These are phyloP conservation scores for Nesogale talazaci DNA, from an alignment of 2,113 vertebrate species.

Conservation along the genomic window DNA sequence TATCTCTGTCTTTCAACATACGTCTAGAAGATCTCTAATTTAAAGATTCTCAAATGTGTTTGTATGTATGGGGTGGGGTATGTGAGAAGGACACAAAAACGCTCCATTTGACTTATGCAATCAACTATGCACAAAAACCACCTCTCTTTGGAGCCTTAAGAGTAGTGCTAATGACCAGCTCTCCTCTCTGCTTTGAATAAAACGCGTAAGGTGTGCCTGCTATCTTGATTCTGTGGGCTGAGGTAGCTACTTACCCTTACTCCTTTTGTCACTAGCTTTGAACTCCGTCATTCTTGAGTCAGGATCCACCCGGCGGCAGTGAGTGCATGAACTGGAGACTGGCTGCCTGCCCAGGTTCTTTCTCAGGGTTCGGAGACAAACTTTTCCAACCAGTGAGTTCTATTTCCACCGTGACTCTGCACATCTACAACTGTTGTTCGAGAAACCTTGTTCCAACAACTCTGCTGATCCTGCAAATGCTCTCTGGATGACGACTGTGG, in stretches of 20 bases:
- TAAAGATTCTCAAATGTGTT: background rate
- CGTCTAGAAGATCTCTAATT: background rate
- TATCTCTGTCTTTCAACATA: background rate
- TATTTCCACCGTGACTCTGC: background rate
- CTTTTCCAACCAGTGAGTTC: background rate
- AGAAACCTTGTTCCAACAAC: too few species aligned
- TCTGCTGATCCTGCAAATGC: background rate
- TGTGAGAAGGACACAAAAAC: background rate
- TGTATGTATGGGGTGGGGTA: background rate
- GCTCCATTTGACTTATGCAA: background rate
- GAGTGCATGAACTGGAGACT: background rate
- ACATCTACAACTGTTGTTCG: background rate
- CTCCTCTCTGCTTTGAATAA: background rate
- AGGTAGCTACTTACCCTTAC: too few species aligned
- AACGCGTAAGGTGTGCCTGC: background rate
- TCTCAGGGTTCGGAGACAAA: background rate
- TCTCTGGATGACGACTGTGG: background rate
- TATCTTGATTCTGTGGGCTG: too few species aligned
- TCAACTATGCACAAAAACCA: background rate
- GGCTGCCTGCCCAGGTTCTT: background rate
- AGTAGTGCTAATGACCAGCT: too few species aligned
- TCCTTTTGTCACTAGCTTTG: background rate
- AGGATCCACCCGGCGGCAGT: too few species aligned
- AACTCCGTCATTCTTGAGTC: background rate
- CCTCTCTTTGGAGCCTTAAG: background rate